Base-by-base conservation (phyloP, 2,113 vertebrate species). In the Dasyurus viverrinus region DNA sequence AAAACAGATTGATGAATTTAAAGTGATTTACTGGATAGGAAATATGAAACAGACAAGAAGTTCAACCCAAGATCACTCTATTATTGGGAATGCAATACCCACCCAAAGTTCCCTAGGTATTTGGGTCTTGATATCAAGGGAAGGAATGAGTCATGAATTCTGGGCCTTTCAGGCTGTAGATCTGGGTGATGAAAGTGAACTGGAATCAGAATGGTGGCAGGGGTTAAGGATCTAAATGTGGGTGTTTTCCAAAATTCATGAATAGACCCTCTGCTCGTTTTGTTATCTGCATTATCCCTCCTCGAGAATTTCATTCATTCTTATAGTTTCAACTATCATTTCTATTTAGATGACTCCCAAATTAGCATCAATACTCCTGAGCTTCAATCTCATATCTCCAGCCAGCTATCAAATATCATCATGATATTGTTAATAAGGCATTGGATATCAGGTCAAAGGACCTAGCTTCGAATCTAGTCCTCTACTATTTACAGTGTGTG, bases 21-120 rank as follows among this genome's bases (percentile, higher is more conserved):
- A 89, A 36, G 54, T 89, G 8, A 42, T 24, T 90, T 22, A 52
- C n/a, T 95, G 90, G 90, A 54, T 3, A 23, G 46, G 30, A 27
- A 92, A 52, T 42, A 90, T 24, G 27, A 5, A 53, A 93, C 36
- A 84, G 36, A 26, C 5, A 27, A 57, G 50, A 89, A 91, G 53
- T 89, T n/a, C 30, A 57, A 47, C 42, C 53, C 90, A 55, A 50
- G 76, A 84, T 26, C n/a, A 55, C 11, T 30, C 89, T 24, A 3
- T 57, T 91, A 91, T 91, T 55, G 91, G 55, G 57, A 95, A 92
- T 9, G 89, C n/a, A 76, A 27, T 60, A 55, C 47, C 48, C 48
- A 94, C 57, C 53, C 93, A 19, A 22, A 89, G 68, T 90, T 92
- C 47, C 54, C 22, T 30, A 84, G n/a, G 68, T 84, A 84, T 42